Percentiles rank a stretch among this genome's conserved stretches.
These are phyloP conservation scores for Rhegmatorhina hoffmannsi DNA, from an alignment of 2,113 vertebrate genomes.

Conservation along the genomic window DNA sequence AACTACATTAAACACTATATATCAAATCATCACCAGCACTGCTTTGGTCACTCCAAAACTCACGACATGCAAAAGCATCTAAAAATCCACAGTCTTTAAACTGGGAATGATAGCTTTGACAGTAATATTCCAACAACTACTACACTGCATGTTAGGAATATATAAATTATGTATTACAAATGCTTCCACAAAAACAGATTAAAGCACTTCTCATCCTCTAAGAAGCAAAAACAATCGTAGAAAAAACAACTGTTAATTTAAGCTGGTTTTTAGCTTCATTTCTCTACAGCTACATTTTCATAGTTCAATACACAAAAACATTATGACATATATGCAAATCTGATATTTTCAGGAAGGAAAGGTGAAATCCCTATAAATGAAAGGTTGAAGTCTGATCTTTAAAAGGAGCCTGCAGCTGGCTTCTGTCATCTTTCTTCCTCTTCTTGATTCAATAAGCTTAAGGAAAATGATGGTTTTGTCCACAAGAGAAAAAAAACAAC, in stretches of 20 bases:
- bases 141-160: not conserved
- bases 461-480: not conserved
- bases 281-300: not conserved
- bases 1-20: not conserved
- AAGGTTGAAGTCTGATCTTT: constrained; percentile 54
- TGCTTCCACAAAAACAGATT: not conserved
- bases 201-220: not conserved
- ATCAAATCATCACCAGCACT: not conserved
- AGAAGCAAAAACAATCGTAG: not conserved
- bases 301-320: constrained; percentile 5
- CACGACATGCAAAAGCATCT: not conserved
- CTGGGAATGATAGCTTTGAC: not conserved
- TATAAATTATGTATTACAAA: not conserved
- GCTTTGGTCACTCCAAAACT: not conserved
- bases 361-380: constrained; percentile 38
- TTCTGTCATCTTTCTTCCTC: constrained; percentile 31
- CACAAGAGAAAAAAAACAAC: not conserved
- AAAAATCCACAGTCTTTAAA: not conserved
- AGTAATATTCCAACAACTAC: not conserved
- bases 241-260: not conserved
- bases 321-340: constrained; percentile 49
- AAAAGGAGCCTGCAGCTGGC: constrained; percentile 5
- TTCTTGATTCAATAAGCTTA: constrained; percentile 15
- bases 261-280: not conserved
- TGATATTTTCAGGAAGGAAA: constrained; percentile 46